Conservation (phyloP, 2,888 invertebrate species). For the Ophion costatus region DNA sequence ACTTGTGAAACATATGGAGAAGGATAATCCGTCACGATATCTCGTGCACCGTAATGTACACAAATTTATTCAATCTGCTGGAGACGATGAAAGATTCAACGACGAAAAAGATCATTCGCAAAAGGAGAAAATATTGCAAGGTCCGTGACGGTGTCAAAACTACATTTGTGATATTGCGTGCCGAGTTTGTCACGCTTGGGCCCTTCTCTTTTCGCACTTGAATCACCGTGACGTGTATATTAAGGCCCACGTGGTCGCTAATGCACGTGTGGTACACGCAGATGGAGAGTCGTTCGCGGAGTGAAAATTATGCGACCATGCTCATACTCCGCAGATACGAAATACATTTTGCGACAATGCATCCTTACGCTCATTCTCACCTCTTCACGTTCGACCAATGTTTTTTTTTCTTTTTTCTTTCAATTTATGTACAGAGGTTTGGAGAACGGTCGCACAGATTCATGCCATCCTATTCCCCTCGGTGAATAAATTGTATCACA, state of each 20-base stretch:
- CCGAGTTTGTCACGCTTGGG: conserved; percentile 61
- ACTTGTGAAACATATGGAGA: conserved; percentile 57
- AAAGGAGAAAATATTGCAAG: conserved; percentile 26
- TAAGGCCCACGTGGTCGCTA: conserved; percentile 10
- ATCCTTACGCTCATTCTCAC: neutral
- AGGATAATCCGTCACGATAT: conserved; percentile 34
- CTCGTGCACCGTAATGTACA: conserved; percentile 36
- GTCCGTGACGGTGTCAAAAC: conserved; percentile 52
- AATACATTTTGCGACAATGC: neutral
- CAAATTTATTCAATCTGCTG: conserved; percentile 72
- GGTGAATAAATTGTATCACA: too few species aligned
- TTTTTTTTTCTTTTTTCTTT: neutral
- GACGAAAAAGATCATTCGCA: conserved; percentile 12
- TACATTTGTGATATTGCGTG: conserved; percentile 59
- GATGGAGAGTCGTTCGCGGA: neutral
- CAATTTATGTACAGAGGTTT: too few species aligned
- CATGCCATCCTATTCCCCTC: too few species aligned
- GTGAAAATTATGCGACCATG: conserved; percentile 56
- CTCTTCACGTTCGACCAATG: neutral
- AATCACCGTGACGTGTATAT: conserved; percentile 56
- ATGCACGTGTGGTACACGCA: conserved; percentile 1
- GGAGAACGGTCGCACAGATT: too few species aligned
- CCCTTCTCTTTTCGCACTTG: conserved; percentile 59
- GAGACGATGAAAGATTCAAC: conserved; percentile 14
- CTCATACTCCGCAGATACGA: neutral